A percentile compares a stretch with the other conserved stretches of the same genome.
These are phyloP conservation scores for Drosophila putrida DNA, from an alignment of 2,888 invertebrate genomes.

Conservation along the genomic window DNA sequence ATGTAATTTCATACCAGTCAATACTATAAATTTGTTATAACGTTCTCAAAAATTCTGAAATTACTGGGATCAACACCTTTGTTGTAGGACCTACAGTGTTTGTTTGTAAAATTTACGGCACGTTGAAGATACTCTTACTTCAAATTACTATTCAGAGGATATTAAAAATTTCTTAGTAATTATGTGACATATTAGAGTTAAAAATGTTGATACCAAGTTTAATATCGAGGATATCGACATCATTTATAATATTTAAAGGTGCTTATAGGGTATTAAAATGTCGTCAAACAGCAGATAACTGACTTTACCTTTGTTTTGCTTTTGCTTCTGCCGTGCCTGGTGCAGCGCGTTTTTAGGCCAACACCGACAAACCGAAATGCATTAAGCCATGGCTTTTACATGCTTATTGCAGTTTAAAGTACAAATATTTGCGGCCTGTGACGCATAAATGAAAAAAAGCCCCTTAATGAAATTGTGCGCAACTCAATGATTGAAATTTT, in stretches of 20 bases:
- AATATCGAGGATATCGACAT: too few species aligned
- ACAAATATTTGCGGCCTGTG: conserved; percentile 69
- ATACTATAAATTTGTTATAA: too few species aligned
- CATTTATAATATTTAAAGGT: too few species aligned
- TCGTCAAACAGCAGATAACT: not conserved
- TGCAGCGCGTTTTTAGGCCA: conserved; percentile 45
- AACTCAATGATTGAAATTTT: conserved; percentile 30
- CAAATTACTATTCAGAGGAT: not conserved
- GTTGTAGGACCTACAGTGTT: too few species aligned
- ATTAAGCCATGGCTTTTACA: conserved; percentile 53
- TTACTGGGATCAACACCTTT: too few species aligned
- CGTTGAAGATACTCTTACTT: not conserved
- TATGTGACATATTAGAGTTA: too few species aligned
- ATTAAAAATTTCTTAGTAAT: too few species aligned
- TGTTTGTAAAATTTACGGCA: too few species aligned
- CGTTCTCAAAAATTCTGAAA: too few species aligned
- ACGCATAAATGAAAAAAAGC: conserved; percentile 52
- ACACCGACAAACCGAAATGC: conserved; percentile 44
- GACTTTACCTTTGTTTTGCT: conserved; percentile 14
- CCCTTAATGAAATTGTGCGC: conserved; percentile 73
- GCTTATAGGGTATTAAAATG: conserved; percentile 12
- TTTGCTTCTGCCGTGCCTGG: conserved; percentile 5
- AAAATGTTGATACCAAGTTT: too few species aligned
- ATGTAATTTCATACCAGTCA: too few species aligned
- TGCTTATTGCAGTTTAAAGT: conserved; percentile 65